These are phyloP conservation scores for Sardina pilchardus DNA, from an alignment of 2,113 vertebrate species.

Conservation along the genomic window DNA sequence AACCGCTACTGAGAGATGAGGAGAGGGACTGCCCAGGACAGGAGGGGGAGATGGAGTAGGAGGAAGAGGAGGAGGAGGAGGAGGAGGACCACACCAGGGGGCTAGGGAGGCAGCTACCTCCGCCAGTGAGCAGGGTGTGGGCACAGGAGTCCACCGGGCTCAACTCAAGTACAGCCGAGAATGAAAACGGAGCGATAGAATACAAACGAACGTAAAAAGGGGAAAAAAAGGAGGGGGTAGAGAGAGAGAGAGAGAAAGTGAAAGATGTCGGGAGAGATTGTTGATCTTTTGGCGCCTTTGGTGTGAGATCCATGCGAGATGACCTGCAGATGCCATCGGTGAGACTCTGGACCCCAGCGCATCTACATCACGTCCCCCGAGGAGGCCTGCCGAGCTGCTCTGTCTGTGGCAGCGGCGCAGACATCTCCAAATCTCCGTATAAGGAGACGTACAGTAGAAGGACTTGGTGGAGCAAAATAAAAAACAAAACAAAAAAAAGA, in stretches of 20 bases:
- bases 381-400: neutral
- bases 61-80: neutral
- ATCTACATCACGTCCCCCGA: neutral
- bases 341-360: constrained; percentile 1
- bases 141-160: neutral
- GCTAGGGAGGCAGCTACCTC: neutral
- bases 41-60: constrained; percentile 34
- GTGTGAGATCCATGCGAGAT: neutral
- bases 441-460: neutral
- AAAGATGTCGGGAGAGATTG: constrained; percentile 89
- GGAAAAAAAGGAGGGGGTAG: neutral
- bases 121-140: neutral
- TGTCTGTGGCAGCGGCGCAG: neutral
- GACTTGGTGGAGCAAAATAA: neutral
- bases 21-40: constrained; percentile 53
- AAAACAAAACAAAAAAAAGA: neutral
- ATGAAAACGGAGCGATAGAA: neutral
- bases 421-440: neutral
- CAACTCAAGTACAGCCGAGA: neutral
- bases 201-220: neutral
- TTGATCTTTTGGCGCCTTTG: constrained; percentile 6
- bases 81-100: neutral
- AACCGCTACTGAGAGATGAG: constrained; percentile 87
- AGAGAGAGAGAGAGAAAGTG: constrained; percentile 61
- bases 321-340: neutral